These are phyloP conservation scores for Rhabditoides inermis DNA, from an alignment of 2,888 invertebrate genomes.

Conservation along the genomic window DNA sequence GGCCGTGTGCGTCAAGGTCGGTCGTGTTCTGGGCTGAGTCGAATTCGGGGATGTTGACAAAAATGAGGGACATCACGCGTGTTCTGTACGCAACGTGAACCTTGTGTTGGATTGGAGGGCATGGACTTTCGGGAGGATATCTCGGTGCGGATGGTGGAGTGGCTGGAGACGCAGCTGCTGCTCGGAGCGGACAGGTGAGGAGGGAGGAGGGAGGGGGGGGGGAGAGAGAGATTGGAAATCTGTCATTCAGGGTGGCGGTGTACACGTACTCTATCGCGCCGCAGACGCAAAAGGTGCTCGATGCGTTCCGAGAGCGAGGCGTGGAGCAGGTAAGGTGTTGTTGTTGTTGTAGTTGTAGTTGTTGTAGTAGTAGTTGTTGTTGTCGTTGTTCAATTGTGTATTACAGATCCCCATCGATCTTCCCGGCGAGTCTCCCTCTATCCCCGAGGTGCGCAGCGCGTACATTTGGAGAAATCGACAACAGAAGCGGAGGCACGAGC, in stretches of 20 bases:
- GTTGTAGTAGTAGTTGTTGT: conserved; percentile 2
- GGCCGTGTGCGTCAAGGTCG: conserved; percentile 29
- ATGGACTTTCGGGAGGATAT: conserved; percentile 74
- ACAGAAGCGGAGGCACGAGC: conserved; percentile 85
- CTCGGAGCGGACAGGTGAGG: conserved; percentile 75
- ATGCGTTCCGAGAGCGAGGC: conserved; percentile 60
- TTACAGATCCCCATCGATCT: conserved; percentile 63
- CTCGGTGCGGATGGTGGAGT: conserved; percentile 79
- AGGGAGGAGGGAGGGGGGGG: too few species aligned
- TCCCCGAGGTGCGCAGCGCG: conserved; percentile 59
- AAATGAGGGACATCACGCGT: too few species aligned
- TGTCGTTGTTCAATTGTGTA: too few species aligned
- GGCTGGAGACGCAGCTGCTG: conserved; percentile 78
- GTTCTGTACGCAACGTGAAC: conserved; percentile 28
- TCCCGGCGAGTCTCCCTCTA: conserved; percentile 81
- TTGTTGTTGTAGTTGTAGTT: not conserved
- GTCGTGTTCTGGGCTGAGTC: too few species aligned
- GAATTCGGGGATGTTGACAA: too few species aligned
- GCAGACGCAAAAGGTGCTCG: conserved; percentile 73
- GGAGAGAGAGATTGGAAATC: too few species aligned
- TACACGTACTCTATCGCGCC: conserved; percentile 78
- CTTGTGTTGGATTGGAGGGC: conserved; percentile 72
- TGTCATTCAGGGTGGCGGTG: conserved; percentile 60
- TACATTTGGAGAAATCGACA: conserved; percentile 82
- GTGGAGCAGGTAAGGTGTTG: conserved; percentile 51